Percentiles rank a stretch among this genome's conserved stretches.
Conservation (phyloP, 2,888 invertebrate genomes). For the Diplolepis rosae region DNA sequence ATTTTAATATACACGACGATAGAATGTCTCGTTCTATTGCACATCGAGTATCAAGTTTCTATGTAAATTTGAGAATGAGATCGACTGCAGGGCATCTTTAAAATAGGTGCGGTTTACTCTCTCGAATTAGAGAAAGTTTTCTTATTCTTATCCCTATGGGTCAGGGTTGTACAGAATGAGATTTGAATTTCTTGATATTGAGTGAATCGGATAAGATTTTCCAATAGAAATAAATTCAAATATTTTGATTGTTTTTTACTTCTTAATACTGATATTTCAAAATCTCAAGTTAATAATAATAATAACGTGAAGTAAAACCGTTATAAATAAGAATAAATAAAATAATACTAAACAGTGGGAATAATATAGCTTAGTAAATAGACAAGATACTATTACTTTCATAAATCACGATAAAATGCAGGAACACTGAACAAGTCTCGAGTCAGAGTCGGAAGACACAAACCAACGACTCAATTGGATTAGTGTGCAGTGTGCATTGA, state of each 20-base stretch:
- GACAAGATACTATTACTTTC: not conserved
- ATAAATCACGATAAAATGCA: not conserved
- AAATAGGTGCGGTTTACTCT: not conserved
- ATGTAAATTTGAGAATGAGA: slow-evolving; percentile 3
- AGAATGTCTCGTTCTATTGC: not conserved
- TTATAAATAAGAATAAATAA: no score
- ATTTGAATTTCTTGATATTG: not conserved
- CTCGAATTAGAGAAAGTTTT: not conserved
- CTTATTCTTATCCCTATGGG: not conserved
- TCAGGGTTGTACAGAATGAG: not conserved
- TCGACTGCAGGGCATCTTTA: not conserved
- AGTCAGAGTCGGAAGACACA: not conserved
- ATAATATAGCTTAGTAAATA: no score
- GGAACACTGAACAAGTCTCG: not conserved
- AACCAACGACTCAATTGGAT: not conserved
- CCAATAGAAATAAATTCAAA: no score
- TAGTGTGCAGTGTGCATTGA: no score
- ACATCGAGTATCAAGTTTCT: not conserved
- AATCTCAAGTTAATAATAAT: no score
- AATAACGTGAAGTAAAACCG: no score
- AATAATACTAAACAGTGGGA: no score
- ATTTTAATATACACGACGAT: no score
- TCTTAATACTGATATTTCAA: no score
- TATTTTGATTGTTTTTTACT: no score
- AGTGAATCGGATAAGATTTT: not conserved